Conservation (phyloP, 2,113 vertebrate genomes). For the Cochlearius cochlearius region DNA sequence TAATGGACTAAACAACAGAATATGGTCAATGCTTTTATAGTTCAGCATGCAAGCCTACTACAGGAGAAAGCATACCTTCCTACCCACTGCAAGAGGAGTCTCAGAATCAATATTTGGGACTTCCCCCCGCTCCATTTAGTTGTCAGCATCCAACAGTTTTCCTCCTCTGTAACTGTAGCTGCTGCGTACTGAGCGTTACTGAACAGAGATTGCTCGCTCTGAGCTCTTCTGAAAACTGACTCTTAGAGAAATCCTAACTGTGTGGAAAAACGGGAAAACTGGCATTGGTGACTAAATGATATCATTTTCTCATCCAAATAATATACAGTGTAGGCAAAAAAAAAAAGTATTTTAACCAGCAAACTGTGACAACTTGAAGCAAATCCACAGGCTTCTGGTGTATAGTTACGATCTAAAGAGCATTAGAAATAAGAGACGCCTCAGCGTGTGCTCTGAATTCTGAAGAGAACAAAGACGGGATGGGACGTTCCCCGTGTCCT, state of each 20-base stretch:
- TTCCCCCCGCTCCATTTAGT: accelerated
- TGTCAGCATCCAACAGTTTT: not conserved
- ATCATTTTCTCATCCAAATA: not conserved
- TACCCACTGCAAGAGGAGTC: accelerated
- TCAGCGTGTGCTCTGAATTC: not conserved
- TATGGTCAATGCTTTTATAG: not conserved
- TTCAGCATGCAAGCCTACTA: not conserved
- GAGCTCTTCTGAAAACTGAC: not conserved
- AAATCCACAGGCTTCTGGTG: not conserved
- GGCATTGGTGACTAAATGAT: not conserved
- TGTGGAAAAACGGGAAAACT: accelerated
- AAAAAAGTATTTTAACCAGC: not conserved
- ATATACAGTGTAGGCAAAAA: not conserved
- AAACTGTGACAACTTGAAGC: not conserved
- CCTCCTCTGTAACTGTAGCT: not conserved
- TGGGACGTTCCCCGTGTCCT: not conserved
- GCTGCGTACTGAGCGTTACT: not conserved
- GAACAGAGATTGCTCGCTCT: not conserved
- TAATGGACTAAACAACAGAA: not conserved
- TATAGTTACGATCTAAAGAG: not conserved
- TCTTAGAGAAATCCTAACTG: not conserved
- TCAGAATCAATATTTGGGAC: not conserved
- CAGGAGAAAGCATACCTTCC: not conserved
- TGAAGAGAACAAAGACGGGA: not conserved
- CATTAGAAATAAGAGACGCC: not conserved